Conservation (phyloP, 2,888 invertebrate genomes). For the Torymus auratus region DNA sequence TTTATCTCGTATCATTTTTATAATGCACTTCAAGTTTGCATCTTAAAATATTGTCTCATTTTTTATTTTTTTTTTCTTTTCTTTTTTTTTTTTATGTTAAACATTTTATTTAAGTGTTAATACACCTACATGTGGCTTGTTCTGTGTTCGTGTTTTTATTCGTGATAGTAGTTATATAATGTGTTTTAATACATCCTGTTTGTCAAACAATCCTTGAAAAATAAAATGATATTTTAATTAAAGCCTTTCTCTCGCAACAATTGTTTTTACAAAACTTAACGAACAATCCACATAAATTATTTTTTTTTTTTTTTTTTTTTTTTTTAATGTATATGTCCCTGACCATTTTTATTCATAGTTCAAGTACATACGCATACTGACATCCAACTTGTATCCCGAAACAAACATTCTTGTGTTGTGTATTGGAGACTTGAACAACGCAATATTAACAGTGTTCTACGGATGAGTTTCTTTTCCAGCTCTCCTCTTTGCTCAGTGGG, state of each 20-base stretch:
- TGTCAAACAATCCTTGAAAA: constrained; percentile 49
- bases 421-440: constrained; percentile 52
- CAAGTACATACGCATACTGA: constrained; percentile 68
- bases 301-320: constrained; percentile 60
- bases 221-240: constrained; percentile 21
- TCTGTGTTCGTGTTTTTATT: constrained; percentile 70
- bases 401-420: constrained; percentile 57
- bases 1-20: constrained; percentile 38
- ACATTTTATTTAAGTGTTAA: constrained; percentile 70
- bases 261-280: constrained; percentile 35
- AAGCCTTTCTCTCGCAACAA: constrained; percentile 64
- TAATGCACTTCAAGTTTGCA: constrained; percentile 25
- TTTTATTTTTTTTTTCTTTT: constrained; percentile 22
- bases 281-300: constrained; percentile 72
- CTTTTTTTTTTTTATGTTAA: constrained; percentile 59
- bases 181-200: constrained; percentile 51
- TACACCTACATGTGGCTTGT: constrained; percentile 72
- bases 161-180: constrained; percentile 53
- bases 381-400: constrained; percentile 69
- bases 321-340: constrained; percentile 67
- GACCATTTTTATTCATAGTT: constrained; percentile 73
- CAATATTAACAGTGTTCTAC: constrained; percentile 67
- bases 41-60: constrained; percentile 2
- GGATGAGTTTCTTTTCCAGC: constrained; percentile 83
- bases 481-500: constrained; percentile 93